Evolutionary conservation across 2,113 vertebrate species (phyloP), one percentile per base, ranked within the genome.

Genomic region (Puffinus mauretanicus): DNA sequence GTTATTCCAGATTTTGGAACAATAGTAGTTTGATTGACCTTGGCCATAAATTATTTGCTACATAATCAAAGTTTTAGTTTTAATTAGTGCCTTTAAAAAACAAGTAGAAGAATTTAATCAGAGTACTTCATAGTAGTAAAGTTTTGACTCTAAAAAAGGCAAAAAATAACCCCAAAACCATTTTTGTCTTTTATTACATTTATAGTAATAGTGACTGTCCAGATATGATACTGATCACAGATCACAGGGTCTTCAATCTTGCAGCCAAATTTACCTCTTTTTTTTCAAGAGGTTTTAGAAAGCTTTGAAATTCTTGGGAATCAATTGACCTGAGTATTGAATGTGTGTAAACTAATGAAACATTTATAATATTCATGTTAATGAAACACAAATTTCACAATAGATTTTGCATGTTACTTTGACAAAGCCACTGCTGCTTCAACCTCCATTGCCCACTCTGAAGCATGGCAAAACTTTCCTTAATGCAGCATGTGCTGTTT

Each of bases 161-260:
- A 29, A 71, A 57, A 83, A 60, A 47, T 54, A 52, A 1, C 3
- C 13, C 5, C 11, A 13, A 38, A 57, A 8, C 0, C 0, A 46
- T 81, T 86, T 65, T 92, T 76, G 6, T 15, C 2, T 84, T 58
- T 73, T 77, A 34, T 24, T 25, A 26, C 1, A 25, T 88, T 87
- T 71, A 42, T 18, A 66, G 10, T 61, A 42, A 75, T 26, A 64
- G 9, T 42, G 11, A 10, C 13, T 80, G 9, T 34, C 21, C 9
- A 20, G n/a, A 14, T n/a, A 24, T 21, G 20, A n/a, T 38, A 65
- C 9, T 64, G 24, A 20, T 82, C 55, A 82, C 21, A 57, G 24
- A 20, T 82, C 55, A 82, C 21, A 57, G 61, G 34, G 25, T 22
- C 32, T 58, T 69, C 20, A 36, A 21, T 72, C 51, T 72, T 60